These are phyloP conservation scores for Dryococelus australis DNA, from an alignment of 2,888 invertebrate species.

Conservation along the genomic window DNA sequence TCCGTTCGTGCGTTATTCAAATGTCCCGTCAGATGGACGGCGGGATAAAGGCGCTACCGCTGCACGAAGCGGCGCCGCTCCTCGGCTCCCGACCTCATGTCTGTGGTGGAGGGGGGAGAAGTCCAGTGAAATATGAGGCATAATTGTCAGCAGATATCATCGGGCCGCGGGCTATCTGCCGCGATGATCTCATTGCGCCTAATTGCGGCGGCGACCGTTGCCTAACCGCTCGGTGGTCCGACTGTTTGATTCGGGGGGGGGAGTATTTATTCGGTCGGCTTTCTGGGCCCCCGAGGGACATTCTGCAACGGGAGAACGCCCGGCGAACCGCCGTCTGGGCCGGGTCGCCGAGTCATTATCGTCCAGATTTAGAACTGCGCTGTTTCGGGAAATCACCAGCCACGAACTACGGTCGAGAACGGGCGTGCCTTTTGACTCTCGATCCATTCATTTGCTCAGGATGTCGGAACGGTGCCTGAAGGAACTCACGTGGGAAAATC, in stretches of 20 bases:
- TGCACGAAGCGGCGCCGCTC: background rate
- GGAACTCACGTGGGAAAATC: background rate
- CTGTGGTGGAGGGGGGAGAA: background rate
- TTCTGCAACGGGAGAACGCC: no score
- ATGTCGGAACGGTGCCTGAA: background rate
- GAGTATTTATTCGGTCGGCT: background rate
- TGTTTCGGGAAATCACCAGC: background rate
- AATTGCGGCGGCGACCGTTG: background rate
- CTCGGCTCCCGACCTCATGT: no score
- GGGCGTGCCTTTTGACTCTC: background rate
- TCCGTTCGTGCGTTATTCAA: background rate
- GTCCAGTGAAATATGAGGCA: background rate
- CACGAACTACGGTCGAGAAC: background rate
- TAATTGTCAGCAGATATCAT: slow-evolving; percentile 16
- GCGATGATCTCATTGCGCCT: background rate
- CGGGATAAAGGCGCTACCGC: slow-evolving; percentile 10
- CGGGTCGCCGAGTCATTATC: no score
- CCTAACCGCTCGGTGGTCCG: background rate
- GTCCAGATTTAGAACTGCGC: background rate
- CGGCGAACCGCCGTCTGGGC: no score
- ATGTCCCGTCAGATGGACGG: slow-evolving; percentile 10
- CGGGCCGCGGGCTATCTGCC: background rate
- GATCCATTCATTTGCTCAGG: background rate
- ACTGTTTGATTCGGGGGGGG: background rate
- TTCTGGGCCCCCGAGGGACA: background rate